phyloP scores from a whole-genome alignment of 2,113 vertebrate genomes.

The Hoplias malabaricus region DNA sequence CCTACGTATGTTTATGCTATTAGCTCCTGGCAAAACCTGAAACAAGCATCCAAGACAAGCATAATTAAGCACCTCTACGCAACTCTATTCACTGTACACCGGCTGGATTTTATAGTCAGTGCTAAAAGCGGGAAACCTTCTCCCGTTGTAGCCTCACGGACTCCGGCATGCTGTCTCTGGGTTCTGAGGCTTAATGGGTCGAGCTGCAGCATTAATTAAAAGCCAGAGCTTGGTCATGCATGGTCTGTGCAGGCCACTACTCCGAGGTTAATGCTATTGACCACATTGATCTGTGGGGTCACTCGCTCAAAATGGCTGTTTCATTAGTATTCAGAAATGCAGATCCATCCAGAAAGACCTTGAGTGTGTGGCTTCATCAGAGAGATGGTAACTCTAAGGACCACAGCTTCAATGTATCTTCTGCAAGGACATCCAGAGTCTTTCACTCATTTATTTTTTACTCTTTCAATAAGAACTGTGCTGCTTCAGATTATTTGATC shows the following conservation, averaged over 20 bases:
- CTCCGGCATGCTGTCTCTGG: neutral
- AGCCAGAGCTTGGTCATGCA: neutral
- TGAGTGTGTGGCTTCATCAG: neutral
- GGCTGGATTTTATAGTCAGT: constrained; percentile 13
- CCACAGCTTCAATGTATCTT: neutral
- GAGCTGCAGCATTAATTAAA: constrained; percentile 51
- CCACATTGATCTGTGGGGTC: constrained; percentile 56
- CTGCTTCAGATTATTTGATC: neutral
- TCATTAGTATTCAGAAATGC: constrained; percentile 42
- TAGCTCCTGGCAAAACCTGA: constrained; percentile 40
- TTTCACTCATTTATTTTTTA: neutral
- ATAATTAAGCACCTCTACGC: constrained; percentile 33
- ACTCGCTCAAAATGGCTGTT: constrained; percentile 49
- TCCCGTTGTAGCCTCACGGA: neutral
- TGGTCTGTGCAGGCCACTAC: constrained; percentile 1
- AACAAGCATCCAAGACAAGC: constrained; percentile 30
- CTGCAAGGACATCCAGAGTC: neutral
- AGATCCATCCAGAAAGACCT: neutral
- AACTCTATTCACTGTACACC: constrained; percentile 6
- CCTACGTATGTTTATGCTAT: constrained; percentile 34
- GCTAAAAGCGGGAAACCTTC: constrained; percentile 8
- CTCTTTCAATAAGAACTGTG: neutral
- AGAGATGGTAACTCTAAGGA: neutral
- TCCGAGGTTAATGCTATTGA: constrained; percentile 54
- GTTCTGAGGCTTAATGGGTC: neutral